Conservation (phyloP, 2,888 invertebrate genomes). For the Trissoscelio sp. region DNA sequence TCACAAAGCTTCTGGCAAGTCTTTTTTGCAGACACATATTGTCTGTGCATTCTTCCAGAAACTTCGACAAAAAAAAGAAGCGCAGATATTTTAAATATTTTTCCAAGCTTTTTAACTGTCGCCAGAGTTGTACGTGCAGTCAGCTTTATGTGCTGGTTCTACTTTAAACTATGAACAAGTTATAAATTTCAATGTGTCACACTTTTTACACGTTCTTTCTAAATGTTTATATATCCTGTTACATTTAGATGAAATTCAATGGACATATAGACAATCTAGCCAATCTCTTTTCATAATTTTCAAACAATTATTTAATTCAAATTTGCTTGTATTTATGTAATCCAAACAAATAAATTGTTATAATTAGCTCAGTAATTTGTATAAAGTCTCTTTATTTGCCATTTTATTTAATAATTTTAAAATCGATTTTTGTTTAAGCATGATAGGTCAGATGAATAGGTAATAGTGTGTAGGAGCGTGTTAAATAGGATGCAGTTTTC, state of each 20-base stretch:
- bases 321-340: no score
- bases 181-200: background rate
- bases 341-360: no score
- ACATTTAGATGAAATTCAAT: no score
- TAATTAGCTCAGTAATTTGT: no score
- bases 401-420: no score
- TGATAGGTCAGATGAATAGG: slow-evolving; percentile 56
- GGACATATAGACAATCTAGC: no score
- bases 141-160: background rate
- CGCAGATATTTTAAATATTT: background rate
- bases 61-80: background rate
- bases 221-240: no score
- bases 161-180: slow-evolving; percentile 19
- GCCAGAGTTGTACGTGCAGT: background rate
- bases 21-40: background rate
- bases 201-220: background rate
- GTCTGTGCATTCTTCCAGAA: background rate
- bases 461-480: slow-evolving; percentile 53
- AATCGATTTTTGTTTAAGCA: no score
- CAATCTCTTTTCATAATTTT: no score
- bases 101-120: background rate
- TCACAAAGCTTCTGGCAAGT: background rate
- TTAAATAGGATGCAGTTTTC: slow-evolving; percentile 62
- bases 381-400: no score
- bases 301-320: no score